Base-by-base conservation (phyloP, 30 jellyfish, hydroid and myxozoan species). In the Turritopsis rubra region DNA sequence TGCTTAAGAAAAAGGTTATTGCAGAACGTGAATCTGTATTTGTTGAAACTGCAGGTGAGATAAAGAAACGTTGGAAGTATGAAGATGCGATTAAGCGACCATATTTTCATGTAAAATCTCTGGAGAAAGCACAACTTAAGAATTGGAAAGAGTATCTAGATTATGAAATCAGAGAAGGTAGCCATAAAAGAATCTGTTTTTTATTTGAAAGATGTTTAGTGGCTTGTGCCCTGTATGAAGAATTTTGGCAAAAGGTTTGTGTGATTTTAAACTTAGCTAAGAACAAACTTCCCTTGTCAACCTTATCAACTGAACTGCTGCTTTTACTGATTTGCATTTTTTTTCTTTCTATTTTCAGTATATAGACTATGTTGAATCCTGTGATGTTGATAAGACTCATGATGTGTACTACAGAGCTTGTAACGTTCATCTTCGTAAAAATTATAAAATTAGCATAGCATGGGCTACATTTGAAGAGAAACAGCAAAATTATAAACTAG, bases 381-480 rank as follows among this genome's bases (percentile, higher is more conserved):
- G 71, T 71, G 83, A 83, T 18, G 28, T 52, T 7, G 83, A 66
- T 21, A 29, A 72, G 0, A 83, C 94, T n/a, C 87, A 88, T 28
- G 66, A 65, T 52, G 88, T 83, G 17, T 93, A 83, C 81, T 83
- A 24, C 41, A 87, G 99, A 20, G 99, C 99, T 16, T 93, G 99
- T 79, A 88, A 88, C 31, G 81, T 93, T 41, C 99, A 93, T 65
- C 83, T 85, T 26, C 30, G 81, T 1, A 93, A 88, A 81, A 89
- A 93, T 70, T 89, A 89, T 17, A 85, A 88, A 74, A 85, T 93
- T 60, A 79, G 81, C 52, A 75, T 93, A 68, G 84, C 76, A 65
- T 93, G 99, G 99, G 96, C 96, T 26, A 95, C 89, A 16, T 93
- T 93, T 74, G 99, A 93, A 81, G 99, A 93, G 71, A 72, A 84